A percentile compares a stretch with the other conserved stretches of the same genome.
Conservation (phyloP, 2,113 vertebrate genomes). For the Pardalotus punctatus region DNA sequence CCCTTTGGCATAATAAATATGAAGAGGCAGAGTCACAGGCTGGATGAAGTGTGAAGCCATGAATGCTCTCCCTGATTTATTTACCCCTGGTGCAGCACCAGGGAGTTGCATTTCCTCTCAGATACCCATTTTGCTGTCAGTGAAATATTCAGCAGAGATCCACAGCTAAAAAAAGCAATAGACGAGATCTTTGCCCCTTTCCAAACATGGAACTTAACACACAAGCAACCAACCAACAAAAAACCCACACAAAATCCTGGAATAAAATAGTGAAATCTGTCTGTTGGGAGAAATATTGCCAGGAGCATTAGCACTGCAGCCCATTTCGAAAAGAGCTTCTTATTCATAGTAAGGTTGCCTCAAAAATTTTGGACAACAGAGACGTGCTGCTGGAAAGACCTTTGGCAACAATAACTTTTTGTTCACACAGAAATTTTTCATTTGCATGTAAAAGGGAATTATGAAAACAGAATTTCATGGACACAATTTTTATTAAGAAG, state of each 20-base stretch:
- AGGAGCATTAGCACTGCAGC: not conserved
- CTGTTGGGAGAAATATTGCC: not conserved
- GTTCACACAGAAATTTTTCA: not conserved
- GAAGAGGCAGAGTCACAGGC: not conserved
- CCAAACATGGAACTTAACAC: not conserved
- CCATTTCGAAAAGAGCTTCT: not conserved
- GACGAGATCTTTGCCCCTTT: not conserved
- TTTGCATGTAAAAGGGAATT: slow-evolving; percentile 4
- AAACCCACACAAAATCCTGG: not conserved
- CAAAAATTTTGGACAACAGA: not conserved
- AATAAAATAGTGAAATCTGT: not conserved
- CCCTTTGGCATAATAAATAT: not conserved
- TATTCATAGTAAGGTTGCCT: not conserved
- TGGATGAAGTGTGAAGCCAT: not conserved
- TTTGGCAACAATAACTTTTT: not conserved
- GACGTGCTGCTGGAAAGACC: not conserved
- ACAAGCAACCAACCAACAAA: not conserved
- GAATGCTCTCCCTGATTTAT: not conserved
- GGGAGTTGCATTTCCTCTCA: not conserved
- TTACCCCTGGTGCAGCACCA: not conserved
- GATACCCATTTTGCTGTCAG: not conserved
- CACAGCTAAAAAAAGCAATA: not conserved
- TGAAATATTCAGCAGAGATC: not conserved
- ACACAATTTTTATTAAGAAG: not conserved
- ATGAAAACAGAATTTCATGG: not conserved